Evolutionary conservation across 2,797 vertebrate genomes (phyloP), one percentile per base, ranked within the genome.

Genomic region (Carapus acus): DNA sequence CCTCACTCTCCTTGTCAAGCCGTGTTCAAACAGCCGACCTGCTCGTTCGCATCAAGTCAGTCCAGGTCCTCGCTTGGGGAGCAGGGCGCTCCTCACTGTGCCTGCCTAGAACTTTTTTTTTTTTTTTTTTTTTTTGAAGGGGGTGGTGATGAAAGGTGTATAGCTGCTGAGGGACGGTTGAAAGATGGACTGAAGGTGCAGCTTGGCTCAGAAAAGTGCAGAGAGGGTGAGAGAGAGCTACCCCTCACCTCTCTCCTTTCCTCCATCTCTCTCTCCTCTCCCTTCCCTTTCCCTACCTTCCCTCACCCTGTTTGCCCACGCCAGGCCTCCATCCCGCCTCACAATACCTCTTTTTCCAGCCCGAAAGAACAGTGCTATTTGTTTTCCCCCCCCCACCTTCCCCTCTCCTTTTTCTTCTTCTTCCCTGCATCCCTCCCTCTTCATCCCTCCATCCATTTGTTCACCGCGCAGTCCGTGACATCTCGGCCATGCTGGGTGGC

Each of bases 381-480:
- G 79, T 88, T 88, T 80, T 85, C 75, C 76, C 79, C 80, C 81
- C n/a, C 43, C 79, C 81, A 65, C 75, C 64, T 64, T 56, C 54
- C 42, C 57, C 62, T 70, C 49, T 50, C 52, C 20, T 55, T 75
- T 72, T 60, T 79, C 85, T 69, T 74, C 59, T 83, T 79, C 65
- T 68, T 74, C 65, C 64, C 77, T 69, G 5, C 9, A 4, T 27
- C 24, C 9, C 24, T 27, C 24, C 9, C 24, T 27, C 24, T 33
- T 13, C 31, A 56, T 81, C 73, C 75, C 79, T 81, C 67, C 73
- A 68, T 85, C 84, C 74, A 58, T 85, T 80, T 78, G 82, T 85
- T 82, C 72, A 79, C 85, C 73, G 86, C 85, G 80, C 80, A 78
- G 85, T 78, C 85, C 85, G 87, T 86, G 88, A 88, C 87, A 87